These are phyloP conservation scores for Myotis planiceps DNA, from an alignment of 2,797 vertebrate species.

Conservation along the genomic window DNA sequence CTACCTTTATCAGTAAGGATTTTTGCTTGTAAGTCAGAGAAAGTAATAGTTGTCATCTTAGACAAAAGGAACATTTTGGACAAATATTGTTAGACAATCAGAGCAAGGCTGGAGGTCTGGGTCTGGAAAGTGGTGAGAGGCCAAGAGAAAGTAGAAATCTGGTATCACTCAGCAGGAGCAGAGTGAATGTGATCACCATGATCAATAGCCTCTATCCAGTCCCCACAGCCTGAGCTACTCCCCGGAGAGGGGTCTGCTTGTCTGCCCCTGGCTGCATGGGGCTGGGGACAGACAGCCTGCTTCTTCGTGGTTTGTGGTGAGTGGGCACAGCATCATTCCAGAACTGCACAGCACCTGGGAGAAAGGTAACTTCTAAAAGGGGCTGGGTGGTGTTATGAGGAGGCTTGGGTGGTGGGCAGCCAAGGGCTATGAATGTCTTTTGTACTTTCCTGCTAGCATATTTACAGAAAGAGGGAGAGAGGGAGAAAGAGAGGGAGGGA, in stretches of 20 bases:
- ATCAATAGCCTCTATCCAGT: accelerated
- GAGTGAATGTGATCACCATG: accelerated
- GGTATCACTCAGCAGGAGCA: not conserved
- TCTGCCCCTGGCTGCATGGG: accelerated
- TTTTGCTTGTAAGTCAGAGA: not conserved
- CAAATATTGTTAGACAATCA: not conserved
- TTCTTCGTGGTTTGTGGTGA: not conserved
- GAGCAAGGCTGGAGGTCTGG: not conserved
- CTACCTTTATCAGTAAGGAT: not conserved
- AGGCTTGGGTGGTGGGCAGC: not conserved
- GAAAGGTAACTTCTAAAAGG: not conserved
- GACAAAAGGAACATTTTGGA: not conserved
- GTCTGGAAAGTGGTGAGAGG: not conserved
- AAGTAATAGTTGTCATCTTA: not conserved
- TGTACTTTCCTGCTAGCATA: not conserved
- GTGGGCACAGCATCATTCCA: not conserved
- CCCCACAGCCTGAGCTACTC: not conserved
- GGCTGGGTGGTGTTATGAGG: too few species aligned
- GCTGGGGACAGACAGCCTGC: not conserved
- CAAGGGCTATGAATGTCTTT: not conserved
- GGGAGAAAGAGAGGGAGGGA: accelerated
- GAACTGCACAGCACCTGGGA: not conserved
- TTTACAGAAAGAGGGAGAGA: not conserved
- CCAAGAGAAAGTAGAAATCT: not conserved
- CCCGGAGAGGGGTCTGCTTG: not conserved